These are phyloP conservation scores for Polyommatus icarus DNA, from an alignment of 2,888 invertebrate species.

Conservation along the genomic window DNA sequence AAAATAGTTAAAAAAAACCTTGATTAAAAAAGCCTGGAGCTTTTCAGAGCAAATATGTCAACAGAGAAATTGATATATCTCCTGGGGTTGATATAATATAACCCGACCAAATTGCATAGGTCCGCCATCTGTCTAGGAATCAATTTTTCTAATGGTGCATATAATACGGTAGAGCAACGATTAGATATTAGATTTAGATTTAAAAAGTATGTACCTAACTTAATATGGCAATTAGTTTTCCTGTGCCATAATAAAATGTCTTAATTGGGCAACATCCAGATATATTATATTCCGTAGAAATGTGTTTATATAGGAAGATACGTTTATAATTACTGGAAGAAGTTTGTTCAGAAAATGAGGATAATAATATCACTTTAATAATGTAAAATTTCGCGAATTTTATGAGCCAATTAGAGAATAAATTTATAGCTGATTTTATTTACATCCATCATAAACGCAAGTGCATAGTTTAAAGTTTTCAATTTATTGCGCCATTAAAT, in stretches of 20 bases:
- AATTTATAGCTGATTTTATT: background rate
- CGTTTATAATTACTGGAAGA: background rate
- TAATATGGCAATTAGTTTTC: too few species aligned
- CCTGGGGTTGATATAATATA: background rate
- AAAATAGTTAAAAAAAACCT: background rate
- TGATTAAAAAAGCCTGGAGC: too few species aligned
- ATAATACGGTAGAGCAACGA: too few species aligned
- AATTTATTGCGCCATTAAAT: conserved; percentile 18
- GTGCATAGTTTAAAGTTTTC: conserved; percentile 16
- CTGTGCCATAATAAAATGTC: too few species aligned
- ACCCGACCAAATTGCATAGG: background rate
- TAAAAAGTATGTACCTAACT: too few species aligned
- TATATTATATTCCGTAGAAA: too few species aligned
- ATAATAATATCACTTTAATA: background rate
- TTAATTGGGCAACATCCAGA: too few species aligned
- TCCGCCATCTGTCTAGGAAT: background rate
- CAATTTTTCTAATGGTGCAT: too few species aligned
- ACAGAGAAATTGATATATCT: background rate
- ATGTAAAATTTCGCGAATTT: background rate
- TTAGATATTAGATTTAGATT: too few species aligned
- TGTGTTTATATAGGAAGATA: too few species aligned
- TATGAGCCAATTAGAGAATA: conserved; percentile 12
- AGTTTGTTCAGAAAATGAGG: background rate
- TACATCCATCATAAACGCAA: conserved; percentile 11
- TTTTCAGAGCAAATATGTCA: too few species aligned